Evolutionary conservation across 2,888 invertebrate genomes (phyloP).

Genomic region (Hirtodrosophila cameraria): DNA sequence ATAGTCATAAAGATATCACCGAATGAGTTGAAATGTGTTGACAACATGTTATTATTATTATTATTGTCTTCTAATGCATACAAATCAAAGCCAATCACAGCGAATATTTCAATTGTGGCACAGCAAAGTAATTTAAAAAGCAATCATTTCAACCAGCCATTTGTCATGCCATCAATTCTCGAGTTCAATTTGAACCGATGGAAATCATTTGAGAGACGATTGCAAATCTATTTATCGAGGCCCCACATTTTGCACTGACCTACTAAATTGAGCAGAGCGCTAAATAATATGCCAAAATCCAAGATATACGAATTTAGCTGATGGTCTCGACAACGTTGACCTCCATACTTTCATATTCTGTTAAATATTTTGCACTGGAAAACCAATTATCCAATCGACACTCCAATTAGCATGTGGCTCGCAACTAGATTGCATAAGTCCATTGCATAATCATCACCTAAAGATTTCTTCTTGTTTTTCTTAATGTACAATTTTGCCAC

Average conservation of each 20-base stretch:
- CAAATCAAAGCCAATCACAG: constrained; percentile 43
- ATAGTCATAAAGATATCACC: background rate
- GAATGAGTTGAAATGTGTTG: background rate
- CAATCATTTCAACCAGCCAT: constrained; percentile 34
- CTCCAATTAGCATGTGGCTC: constrained; percentile 54
- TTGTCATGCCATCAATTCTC: constrained; percentile 41
- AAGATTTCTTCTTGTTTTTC: constrained; percentile 2
- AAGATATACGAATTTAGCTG: constrained; percentile 1
- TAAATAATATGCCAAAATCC: constrained; percentile 52
- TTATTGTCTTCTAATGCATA: background rate
- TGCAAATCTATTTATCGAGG: constrained; percentile 15
- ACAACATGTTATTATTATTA: constrained; percentile 5
- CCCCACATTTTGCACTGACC: constrained; percentile 37
- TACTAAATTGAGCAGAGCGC: constrained; percentile 33
- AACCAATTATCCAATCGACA: constrained; percentile 47
- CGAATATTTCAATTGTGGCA: constrained; percentile 38
- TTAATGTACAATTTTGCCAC: background rate
- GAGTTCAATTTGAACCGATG: constrained; percentile 34
- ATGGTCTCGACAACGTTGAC: constrained; percentile 23
- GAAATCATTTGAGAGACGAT: constrained; percentile 14
- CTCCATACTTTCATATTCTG: constrained; percentile 26
- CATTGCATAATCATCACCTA: constrained; percentile 23
- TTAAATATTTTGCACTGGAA: constrained; percentile 55
- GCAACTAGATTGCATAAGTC: constrained; percentile 36
- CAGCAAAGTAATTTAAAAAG: constrained; percentile 39